Percentiles rank a stretch among this genome's conserved stretches.
Conservation (phyloP, 2,888 invertebrate species). For the Platerodrilus igneus region DNA sequence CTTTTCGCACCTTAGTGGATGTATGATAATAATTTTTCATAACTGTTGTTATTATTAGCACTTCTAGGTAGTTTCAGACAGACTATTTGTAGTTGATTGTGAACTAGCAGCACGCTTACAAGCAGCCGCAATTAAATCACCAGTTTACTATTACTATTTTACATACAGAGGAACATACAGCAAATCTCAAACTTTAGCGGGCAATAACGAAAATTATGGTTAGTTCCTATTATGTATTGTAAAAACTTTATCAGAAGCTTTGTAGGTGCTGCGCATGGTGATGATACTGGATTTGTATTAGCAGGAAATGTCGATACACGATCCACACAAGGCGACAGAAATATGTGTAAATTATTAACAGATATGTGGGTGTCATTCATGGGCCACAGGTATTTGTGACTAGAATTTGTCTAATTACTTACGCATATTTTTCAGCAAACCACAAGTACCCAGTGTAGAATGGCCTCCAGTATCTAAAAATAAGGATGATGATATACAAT, state of each 20-base stretch:
- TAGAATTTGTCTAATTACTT: slow-evolving; percentile 3
- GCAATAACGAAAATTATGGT: slow-evolving; percentile 56
- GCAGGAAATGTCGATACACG: slow-evolving; percentile 42
- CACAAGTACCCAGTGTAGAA: slow-evolving; percentile 36
- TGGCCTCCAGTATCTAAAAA: slow-evolving; percentile 52
- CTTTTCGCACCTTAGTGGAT: slow-evolving; percentile 33
- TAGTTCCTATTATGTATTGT: slow-evolving; percentile 24
- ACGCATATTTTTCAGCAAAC: slow-evolving; percentile 24
- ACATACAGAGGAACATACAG: slow-evolving; percentile 57
- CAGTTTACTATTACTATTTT: slow-evolving; percentile 64
- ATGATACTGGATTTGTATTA: slow-evolving; percentile 56
- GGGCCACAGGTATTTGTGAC: slow-evolving; percentile 55
- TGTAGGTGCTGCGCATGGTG: slow-evolving; percentile 62
- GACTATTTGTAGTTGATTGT: slow-evolving; percentile 58
- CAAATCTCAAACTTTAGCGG: slow-evolving; percentile 53
- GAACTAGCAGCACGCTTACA: slow-evolving; percentile 59
- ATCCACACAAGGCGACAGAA: slow-evolving; percentile 47
- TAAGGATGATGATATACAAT: slow-evolving; percentile 47
- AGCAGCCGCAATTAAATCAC: slow-evolving; percentile 52
- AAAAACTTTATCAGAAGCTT: slow-evolving; percentile 17
- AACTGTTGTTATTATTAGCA: slow-evolving; percentile 3
- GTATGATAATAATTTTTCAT: slow-evolving; percentile 21
- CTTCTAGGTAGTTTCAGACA: slow-evolving; percentile 58
- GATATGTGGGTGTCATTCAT: slow-evolving; percentile 56
- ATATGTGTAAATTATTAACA: slow-evolving; percentile 52